phyloP scores from a whole-genome alignment of 2,888 invertebrate genomes.

The Scaptomyza cyrtandrae region DNA sequence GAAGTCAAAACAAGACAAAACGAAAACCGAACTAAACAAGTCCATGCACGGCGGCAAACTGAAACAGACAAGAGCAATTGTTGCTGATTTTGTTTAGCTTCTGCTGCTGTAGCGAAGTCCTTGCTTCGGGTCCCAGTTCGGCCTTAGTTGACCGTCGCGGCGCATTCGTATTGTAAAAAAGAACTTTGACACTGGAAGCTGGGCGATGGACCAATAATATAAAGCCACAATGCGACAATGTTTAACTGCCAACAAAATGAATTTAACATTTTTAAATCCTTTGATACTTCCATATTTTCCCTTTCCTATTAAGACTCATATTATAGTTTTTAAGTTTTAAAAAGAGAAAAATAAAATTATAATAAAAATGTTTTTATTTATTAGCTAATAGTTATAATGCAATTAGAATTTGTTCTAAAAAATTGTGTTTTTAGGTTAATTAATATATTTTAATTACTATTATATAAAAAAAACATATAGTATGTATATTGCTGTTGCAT shows the following conservation, averaged over 20 bases:
- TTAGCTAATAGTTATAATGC: slow-evolving; percentile 68
- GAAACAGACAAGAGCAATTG: slow-evolving; percentile 72
- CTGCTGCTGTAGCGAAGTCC: slow-evolving; percentile 54
- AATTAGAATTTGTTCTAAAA: slow-evolving; percentile 72
- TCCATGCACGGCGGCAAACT: slow-evolving; percentile 78
- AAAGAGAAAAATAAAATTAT: slow-evolving; percentile 55
- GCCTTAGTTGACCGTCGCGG: slow-evolving; percentile 49
- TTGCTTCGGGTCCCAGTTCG: slow-evolving; percentile 50
- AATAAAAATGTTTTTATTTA: slow-evolving; percentile 65
- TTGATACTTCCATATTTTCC: background rate
- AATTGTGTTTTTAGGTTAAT: slow-evolving; percentile 47
- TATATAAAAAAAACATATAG: slow-evolving; percentile 42
- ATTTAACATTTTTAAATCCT: background rate
- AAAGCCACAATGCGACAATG: background rate
- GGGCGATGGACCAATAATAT: background rate
- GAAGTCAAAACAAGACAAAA: slow-evolving; percentile 21
- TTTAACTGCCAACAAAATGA: background rate
- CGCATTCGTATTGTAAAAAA: slow-evolving; percentile 38
- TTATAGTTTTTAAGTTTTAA: slow-evolving; percentile 31
- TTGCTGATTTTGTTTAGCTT: slow-evolving; percentile 75
- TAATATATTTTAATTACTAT: slow-evolving; percentile 39
- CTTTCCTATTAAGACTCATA: background rate
- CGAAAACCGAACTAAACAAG: slow-evolving; percentile 56
- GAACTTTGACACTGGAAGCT: slow-evolving; percentile 20
- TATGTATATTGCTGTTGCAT: slow-evolving; percentile 64